Base-by-base conservation (phyloP, 2,888 invertebrate species). In the Euzophera pinguis region DNA sequence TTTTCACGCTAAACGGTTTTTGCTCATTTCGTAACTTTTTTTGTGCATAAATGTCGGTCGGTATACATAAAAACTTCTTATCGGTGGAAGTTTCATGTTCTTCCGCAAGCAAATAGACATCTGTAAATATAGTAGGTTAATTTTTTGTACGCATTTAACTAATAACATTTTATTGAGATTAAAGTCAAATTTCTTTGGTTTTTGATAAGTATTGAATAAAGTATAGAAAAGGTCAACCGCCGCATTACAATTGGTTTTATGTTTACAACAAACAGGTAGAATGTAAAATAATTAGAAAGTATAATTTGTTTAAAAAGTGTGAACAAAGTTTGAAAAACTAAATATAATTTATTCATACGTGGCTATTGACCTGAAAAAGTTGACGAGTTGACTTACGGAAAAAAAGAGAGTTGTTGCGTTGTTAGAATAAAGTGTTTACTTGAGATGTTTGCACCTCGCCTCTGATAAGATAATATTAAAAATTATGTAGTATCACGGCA, bases 401-500 rank as follows among this genome's bases (percentile, higher is more conserved):
- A 51, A 42, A 32, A 22, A 22, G 22, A 22, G 22, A 22, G 22
- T 22, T 5, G 34, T 35, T 14, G 41, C 41, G 42, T 22, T 48
- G 43, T 43, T 62, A 56, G 60, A 62, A 58, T 67, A 61, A 65
- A 61, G 59, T 70, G 67, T 81, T 84, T 81, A 63, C 62, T 64
- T 61, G 73, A 75, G 73, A 75, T 78, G 73, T 84, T 83, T 83
- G 73, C 78, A 76, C 82, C 70, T 75, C 64, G 67, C 69, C 64
- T 60, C 68, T 69, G 86, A 86, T 87, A 85, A 86, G 86, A 85
- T 84, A 83, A 75, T 71, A 78, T 80, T 75, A 71, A 67, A 84
- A 78, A 74, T 74, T 73, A 22, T 51, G 12, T 39, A 74, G 71
- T 83, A 76, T 76, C 80, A 78, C 75, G 68, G 73, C 69, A 65